These are phyloP conservation scores for Vipera latastei DNA, from an alignment of 2,797 vertebrate genomes.

Conservation along the genomic window DNA sequence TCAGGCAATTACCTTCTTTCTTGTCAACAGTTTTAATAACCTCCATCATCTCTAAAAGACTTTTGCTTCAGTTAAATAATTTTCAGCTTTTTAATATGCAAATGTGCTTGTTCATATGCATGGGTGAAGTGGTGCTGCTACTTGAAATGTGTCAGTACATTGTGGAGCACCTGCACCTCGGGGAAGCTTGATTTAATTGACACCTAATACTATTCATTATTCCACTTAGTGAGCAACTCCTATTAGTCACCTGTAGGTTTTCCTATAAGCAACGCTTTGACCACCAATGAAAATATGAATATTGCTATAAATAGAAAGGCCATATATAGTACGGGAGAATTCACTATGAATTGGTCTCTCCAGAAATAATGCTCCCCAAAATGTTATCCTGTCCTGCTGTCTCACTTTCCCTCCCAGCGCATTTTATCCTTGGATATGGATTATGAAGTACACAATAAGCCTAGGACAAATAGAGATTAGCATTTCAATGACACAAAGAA, in stretches of 20 bases:
- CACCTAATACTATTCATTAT: slow-evolving; percentile 99
- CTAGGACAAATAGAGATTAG: slow-evolving; percentile 39
- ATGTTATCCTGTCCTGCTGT: slow-evolving; percentile 22
- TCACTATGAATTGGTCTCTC: slow-evolving; percentile 60
- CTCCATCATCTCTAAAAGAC: slow-evolving; percentile 95
- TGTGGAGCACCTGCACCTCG: slow-evolving; percentile 97
- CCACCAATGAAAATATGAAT: slow-evolving; percentile 84
- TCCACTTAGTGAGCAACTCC: slow-evolving; percentile 99
- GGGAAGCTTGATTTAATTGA: slow-evolving; percentile 97
- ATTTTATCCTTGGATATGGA: slow-evolving; percentile 41
- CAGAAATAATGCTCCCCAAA: slow-evolving; percentile 46
- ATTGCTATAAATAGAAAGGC: slow-evolving; percentile 89
- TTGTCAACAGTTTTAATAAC: slow-evolving; percentile 99
- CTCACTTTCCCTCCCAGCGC: slow-evolving; percentile 28
- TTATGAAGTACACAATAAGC: slow-evolving; percentile 33
- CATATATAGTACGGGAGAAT: slow-evolving; percentile 77
- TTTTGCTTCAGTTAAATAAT: slow-evolving; percentile 98
- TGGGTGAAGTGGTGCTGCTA: slow-evolving; percentile 94
- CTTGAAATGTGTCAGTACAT: slow-evolving; percentile 94
- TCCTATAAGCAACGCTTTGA: slow-evolving; percentile 79
- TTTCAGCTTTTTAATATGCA: slow-evolving; percentile 98
- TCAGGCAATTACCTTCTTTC: slow-evolving; percentile 99
- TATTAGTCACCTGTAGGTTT: slow-evolving; percentile 96
- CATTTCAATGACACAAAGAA: neutral
- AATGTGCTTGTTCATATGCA: slow-evolving; percentile 94